Base-by-base conservation (phyloP, 1,140 invertebrate species). In the Delia radicum region DNA sequence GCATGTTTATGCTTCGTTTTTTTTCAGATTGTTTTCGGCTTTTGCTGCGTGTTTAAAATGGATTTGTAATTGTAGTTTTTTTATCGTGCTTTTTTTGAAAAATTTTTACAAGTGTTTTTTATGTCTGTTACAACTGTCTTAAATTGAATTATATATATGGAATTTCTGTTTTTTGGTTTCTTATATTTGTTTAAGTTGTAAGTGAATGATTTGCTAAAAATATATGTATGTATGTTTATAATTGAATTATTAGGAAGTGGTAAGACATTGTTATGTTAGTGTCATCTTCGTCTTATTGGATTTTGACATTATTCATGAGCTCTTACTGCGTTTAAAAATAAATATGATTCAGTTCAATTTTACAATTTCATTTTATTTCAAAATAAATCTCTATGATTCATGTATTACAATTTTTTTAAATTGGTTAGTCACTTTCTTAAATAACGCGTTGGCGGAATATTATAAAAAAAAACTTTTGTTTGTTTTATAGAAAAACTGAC, bases 91-190 rank as follows among this genome's bases (percentile, higher is more conserved):
- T 48, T 73, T 55, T 18, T 31, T 31, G 5, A 28, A n/a, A 26
- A 13, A 18, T 73, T 29, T 33, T 42, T 55, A 55, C 48, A 55
- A 55, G 48, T 55, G 48, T 55, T 55, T 55, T 55, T 55, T 55
- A 55, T 21, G 48, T 55, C n/a, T 55, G 48, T 55, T 55, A 24
- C 48, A 55, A 55, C 21, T 55, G 48, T 21, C 48, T 55, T 21
- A 55, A 55, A 55, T 55, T 55, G 48, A 55, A 55, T 55, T 55
- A 55, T 55, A 55, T 55, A 21, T 55, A 55, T 55, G 48, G n/a
- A n/a, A 55, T 55, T 55, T 55, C 8, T 55, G n/a, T 3, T 24
- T 55, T 7, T 55, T 21, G 0, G 1, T 55, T 55, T 42, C 21
- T 3, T 55, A 55, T 0, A 4, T 21, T 55, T 55, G 48, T 24